Conservation (phyloP, 2,888 invertebrate genomes). For the Rapana venosa region DNA sequence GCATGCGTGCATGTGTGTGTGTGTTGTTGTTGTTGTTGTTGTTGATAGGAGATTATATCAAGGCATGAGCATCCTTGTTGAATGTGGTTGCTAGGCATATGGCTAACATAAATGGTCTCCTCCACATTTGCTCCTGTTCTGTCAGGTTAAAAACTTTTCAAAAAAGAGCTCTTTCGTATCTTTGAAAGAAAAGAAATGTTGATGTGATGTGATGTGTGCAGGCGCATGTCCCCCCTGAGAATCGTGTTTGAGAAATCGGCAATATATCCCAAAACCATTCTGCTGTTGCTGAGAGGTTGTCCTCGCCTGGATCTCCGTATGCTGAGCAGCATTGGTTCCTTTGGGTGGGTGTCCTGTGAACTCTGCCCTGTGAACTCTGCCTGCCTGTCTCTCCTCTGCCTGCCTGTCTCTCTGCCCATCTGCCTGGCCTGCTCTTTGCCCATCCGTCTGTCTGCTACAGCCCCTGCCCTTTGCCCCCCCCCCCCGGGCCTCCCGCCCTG, state of each 20-base stretch:
- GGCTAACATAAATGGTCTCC: no score
- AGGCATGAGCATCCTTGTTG: no score
- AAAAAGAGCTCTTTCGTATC: no score
- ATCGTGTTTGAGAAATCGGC: not conserved
- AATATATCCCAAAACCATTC: not conserved
- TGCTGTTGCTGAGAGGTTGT: constrained; percentile 25
- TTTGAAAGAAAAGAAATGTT: no score
- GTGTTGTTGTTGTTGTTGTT: not conserved
- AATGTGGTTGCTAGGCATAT: no score
- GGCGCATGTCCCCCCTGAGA: not conserved
- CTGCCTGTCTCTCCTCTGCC: not conserved
- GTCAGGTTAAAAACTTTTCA: no score
- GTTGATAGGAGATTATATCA: no score
- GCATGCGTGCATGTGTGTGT: not conserved
- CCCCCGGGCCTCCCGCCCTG: not conserved
- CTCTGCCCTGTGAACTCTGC: not conserved
- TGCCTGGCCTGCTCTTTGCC: not conserved
- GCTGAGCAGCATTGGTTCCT: not conserved
- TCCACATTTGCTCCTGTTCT: no score
- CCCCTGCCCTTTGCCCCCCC: not conserved
- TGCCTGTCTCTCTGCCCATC: not conserved
- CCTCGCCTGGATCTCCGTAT: not conserved
- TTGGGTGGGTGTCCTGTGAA: not conserved
- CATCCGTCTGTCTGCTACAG: not conserved
- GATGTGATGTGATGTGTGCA: not conserved